Conservation (phyloP, 2,888 invertebrate genomes). For the Orgyia antiqua region DNA sequence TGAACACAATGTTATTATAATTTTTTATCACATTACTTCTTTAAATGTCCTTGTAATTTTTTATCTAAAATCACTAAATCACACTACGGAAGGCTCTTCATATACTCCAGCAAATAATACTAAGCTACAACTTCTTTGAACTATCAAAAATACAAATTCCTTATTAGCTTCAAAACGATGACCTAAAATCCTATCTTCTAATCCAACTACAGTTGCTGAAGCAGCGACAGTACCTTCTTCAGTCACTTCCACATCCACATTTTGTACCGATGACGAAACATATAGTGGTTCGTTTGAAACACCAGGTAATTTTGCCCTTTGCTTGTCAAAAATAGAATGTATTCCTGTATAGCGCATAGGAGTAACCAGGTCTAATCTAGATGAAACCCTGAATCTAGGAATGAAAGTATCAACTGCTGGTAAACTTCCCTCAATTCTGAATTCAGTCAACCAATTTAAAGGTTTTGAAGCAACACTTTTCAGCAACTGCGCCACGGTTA, state of each 20-base stretch:
- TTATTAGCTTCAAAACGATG: conserved; percentile 81
- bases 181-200: conserved; percentile 61
- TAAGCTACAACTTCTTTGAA: conserved; percentile 77
- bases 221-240: conserved; percentile 86
- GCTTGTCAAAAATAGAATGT: conserved; percentile 78
- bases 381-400: conserved; percentile 78
- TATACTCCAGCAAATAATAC: conserved; percentile 81
- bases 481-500: conserved; percentile 66
- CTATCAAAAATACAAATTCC: conserved; percentile 82
- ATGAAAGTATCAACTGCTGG: conserved; percentile 78
- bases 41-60: not conserved
- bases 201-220: conserved; percentile 74
- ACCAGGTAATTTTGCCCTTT: conserved; percentile 77
- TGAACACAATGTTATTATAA: conserved; percentile 2
- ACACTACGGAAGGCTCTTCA: conserved; percentile 41
- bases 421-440: conserved; percentile 55
- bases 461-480: conserved; percentile 67
- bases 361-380: conserved; percentile 61
- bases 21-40: conserved; percentile 1
- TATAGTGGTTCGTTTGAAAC: conserved; percentile 76
- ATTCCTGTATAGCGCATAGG: conserved; percentile 79
- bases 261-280: conserved; percentile 81
- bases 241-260: conserved; percentile 83
- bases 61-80: not conserved
- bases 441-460: conserved; percentile 67